Base-by-base conservation (phyloP, 2,888 invertebrate genomes). In the Eupithecia tripunctaria region DNA sequence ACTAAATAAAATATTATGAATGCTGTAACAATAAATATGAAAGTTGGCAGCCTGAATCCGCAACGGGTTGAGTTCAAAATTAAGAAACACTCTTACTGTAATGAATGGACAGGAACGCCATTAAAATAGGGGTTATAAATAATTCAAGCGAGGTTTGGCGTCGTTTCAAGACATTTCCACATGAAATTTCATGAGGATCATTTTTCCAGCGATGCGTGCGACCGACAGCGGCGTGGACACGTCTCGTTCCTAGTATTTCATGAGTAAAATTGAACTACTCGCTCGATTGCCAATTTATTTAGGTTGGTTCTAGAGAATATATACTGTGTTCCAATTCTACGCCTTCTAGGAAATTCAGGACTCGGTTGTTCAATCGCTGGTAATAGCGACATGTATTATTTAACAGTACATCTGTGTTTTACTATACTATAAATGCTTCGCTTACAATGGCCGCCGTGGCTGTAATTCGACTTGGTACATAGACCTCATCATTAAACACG, bases 121-220 rank as follows among this genome's bases (percentile, higher is more conserved):
- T 94, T 93, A 94, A 93, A 94, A 93, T 92, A 91, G 90, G 90
- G 85, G 86, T 90, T 89, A 93, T 94, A 93, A 93, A 94, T 93
- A 93, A 94, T 94, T 93, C 94, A 94, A 84, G 82, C 88, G 85
- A 84, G 93, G 89, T 92, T 94, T 94, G 94, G 94, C 94, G 88
- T 89, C 89, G 92, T 91, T 94, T 94, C 94, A 94, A 93, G 92
- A 92, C 89, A 92, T 92, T 92, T 93, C 88, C 89, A 93, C 94
- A 93, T 94, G 91, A 93, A 94, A 92, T 94, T 94, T 94, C 93
- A 94, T 93, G 93, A 94, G 86, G 87, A 90, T 91, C 90, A 93
- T 92, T 93, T 94, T 93, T 94, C 91, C 89, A 87, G 85, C 81
- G 85, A 84, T 70, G 82, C 82, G 84, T 85, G 84, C 79, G 80